phyloP scores from a whole-genome alignment of 2,113 vertebrate genomes.

The Ageneiosus marmoratus region DNA sequence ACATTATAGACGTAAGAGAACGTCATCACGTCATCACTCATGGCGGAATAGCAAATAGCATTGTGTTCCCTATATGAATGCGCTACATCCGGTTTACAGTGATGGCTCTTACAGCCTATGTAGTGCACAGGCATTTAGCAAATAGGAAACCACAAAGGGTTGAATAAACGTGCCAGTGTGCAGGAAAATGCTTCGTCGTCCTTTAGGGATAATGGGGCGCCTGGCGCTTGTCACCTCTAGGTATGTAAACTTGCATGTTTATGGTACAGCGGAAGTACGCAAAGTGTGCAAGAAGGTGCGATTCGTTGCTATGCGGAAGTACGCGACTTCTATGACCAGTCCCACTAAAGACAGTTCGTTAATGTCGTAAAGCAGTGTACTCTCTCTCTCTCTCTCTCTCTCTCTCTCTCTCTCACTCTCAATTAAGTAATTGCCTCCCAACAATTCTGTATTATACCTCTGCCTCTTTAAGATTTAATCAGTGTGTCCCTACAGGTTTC shows the following conservation, averaged over 20 bases:
- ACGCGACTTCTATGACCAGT: background rate
- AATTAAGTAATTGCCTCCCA: no score
- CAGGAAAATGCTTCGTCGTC: constrained; percentile 8
- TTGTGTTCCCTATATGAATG: background rate
- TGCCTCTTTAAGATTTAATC: no score
- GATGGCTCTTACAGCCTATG: background rate
- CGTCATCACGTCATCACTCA: constrained; percentile 11
- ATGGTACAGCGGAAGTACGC: background rate
- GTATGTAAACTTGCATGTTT: constrained; percentile 8
- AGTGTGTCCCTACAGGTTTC: background rate
- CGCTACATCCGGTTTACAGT: background rate
- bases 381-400: no score
- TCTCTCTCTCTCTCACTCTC: no score
- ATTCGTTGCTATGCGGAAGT: background rate
- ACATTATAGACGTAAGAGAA: background rate
- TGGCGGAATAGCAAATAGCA: background rate
- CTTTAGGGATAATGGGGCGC: background rate
- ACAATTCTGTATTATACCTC: no score
- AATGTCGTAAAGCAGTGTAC: no score
- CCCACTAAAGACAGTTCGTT: no score
- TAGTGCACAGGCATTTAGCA: background rate
- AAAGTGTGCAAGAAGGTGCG: background rate
- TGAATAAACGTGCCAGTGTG: no score
- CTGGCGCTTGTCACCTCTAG: constrained; percentile 2
- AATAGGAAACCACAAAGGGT: background rate